Base-by-base conservation (phyloP, 2,113 vertebrate genomes). In the Varanus salvator region DNA sequence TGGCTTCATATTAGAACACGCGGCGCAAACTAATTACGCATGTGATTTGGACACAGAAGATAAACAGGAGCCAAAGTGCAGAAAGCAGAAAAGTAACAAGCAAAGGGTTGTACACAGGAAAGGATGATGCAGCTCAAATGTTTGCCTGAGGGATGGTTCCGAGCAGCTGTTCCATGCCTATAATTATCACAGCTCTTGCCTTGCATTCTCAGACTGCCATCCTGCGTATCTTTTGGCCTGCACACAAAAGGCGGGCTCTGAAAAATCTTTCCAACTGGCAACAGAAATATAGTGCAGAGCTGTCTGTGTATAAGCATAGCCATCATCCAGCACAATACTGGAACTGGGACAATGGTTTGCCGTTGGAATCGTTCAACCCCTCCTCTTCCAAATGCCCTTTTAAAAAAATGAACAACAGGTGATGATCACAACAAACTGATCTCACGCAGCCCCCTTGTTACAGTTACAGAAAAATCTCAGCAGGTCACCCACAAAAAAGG, bases 61-160 rank as follows among this genome's bases (percentile, higher is more conserved):
- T 12, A 89, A 90, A 50, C 80, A 2, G 68, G 8, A 72, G 34
- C 19, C 19, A 75, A 64, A 66, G 44, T 0, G 0, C 8, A 0
- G 0, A 48, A 23, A 71, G 19, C 74, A 87, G 11, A 50, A 81
- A 23, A 6, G 74, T 80, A 48, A 66, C 0, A 2, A 19, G 8
- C 52, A 87, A 52, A 80, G 6, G 60, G 60, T 15, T 0, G 0
- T 66, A 25, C 14, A 34, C 48, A 4, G 14, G 77, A 38, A 71
- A 75, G 69, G 50, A 27, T 0, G 34, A 78, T 0, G 0, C 48
- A 60, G 78, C 78, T 64, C 0, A 0, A 38, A 34, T 0, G 0
- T 54, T 60, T n/a, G n/a, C 66, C 66, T 76, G 34, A 0, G 0
- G 80, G 38, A 78, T 29, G 23, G 74, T 85, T 29, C 0, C 0